Evolutionary conservation across 2,888 invertebrate species (phyloP).

Genomic region (Rhamphomyia laevipes): DNA sequence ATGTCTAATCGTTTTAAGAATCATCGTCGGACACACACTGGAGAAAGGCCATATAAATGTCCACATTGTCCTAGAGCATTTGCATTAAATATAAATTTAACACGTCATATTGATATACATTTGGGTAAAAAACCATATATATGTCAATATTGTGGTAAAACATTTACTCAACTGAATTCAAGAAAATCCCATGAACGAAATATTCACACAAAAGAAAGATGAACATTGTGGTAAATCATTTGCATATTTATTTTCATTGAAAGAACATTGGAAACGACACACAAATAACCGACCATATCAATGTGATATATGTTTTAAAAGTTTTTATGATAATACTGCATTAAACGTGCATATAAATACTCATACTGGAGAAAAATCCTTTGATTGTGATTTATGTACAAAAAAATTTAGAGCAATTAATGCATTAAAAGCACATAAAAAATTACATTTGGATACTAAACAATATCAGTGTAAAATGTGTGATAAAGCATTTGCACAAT

Average conservation of each 20-base stretch:
- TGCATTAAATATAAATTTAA: constrained; percentile 46
- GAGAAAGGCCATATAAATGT: constrained; percentile 44
- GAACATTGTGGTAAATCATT: constrained; percentile 4
- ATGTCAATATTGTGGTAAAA: constrained; percentile 40
- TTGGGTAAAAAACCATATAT: constrained; percentile 33
- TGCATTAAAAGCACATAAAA: neutral
- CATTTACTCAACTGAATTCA: constrained; percentile 39
- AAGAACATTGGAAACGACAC: neutral
- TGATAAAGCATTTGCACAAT: neutral
- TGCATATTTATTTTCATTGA: neutral
- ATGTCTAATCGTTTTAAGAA: constrained; percentile 28
- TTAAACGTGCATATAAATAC: neutral
- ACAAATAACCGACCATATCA: neutral
- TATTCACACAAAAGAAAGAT: constrained; percentile 1
- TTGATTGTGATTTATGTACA: constrained; percentile 2
- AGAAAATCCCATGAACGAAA: neutral
- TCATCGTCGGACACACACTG: constrained; percentile 46
- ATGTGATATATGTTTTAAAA: neutral
- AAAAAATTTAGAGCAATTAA: neutral
- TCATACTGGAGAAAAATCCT: constrained; percentile 1
- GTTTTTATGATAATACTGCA: neutral
- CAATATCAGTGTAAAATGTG: neutral
- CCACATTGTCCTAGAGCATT: constrained; percentile 45
- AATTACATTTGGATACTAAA: neutral
- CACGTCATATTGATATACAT: constrained; percentile 45